Percentiles rank a stretch among this genome's conserved stretches.
Conservation (phyloP, 2,888 invertebrate genomes). For the Melipona beecheii region DNA sequence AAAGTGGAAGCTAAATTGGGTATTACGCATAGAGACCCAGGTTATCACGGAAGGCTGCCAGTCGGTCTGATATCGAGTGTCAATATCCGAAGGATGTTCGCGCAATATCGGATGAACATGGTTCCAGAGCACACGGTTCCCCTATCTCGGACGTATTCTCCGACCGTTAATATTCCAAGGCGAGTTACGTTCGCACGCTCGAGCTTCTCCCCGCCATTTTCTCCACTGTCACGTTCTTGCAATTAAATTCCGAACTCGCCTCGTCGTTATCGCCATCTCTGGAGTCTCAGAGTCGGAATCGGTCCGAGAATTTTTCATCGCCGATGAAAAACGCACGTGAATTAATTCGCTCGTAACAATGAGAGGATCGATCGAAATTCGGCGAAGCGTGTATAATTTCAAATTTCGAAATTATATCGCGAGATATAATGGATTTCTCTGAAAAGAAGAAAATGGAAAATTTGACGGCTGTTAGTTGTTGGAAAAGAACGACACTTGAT, state of each 20-base stretch:
- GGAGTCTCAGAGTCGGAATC: neutral
- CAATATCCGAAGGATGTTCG: slow-evolving; percentile 37
- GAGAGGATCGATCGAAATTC: too few relatives aligned
- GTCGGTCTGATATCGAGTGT: slow-evolving; percentile 43
- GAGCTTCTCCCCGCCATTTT: neutral
- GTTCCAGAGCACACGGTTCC: neutral
- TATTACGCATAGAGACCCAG: slow-evolving; percentile 8
- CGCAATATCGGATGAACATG: slow-evolving; percentile 36
- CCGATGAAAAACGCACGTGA: neutral
- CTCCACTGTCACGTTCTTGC: neutral
- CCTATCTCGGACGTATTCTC: slow-evolving; percentile 1
- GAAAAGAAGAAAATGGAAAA: too few relatives aligned
- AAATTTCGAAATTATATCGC: neutral
- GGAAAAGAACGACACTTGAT: too few relatives aligned
- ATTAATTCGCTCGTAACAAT: neutral
- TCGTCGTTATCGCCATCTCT: too few relatives aligned
- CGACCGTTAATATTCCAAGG: slow-evolving; percentile 25
- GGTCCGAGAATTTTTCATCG: neutral
- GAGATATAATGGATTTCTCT: too few relatives aligned
- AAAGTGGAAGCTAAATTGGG: slow-evolving; percentile 13
- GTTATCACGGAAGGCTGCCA: slow-evolving; percentile 18
- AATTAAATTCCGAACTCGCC: neutral
- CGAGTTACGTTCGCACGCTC: neutral
- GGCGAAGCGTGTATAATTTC: neutral
- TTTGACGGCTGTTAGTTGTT: too few relatives aligned